A percentile compares a stretch with the other conserved stretches of the same genome.
phyloP scores from a whole-genome alignment of 2,797 vertebrate species.

The Falco cherrug region DNA sequence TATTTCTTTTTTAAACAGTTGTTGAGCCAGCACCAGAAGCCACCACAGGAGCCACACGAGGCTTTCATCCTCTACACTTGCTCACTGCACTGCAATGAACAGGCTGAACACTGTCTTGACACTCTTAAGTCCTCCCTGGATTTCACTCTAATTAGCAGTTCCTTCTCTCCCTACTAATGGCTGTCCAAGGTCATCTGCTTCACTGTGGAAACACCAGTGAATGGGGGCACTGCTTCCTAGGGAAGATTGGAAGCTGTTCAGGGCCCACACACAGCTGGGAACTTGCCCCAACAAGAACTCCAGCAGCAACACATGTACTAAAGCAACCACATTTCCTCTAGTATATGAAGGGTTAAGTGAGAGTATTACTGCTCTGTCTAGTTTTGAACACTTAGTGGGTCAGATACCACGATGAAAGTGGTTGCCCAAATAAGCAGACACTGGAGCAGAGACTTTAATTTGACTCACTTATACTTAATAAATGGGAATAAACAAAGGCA shows the following conservation, averaged over 20 bases:
- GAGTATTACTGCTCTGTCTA: neutral
- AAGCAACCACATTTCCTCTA: rapidly evolving
- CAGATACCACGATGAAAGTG: neutral
- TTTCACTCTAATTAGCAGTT: neutral
- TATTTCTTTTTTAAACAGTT: neutral
- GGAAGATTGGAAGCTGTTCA: neutral
- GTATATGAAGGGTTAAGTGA: neutral
- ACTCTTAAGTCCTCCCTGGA: neutral
- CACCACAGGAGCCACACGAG: neutral
- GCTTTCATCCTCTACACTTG: neutral
- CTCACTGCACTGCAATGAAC: neutral
- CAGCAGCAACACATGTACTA: neutral
- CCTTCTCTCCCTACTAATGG: neutral
- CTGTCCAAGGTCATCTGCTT: neutral
- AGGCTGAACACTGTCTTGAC: neutral
- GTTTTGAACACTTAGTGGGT: neutral
- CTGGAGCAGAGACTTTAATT: neutral
- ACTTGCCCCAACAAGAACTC: neutral
- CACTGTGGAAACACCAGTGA: neutral
- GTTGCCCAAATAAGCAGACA: neutral
- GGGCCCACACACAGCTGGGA: neutral
- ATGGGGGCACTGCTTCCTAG: neutral
- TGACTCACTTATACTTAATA: neutral
- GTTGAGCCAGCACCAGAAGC: neutral
- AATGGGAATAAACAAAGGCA: neutral